Percentiles rank a stretch among this genome's conserved stretches.
phyloP scores from a whole-genome alignment of 2,888 invertebrate species.

The Imbricaverruca yamaguchii region DNA sequence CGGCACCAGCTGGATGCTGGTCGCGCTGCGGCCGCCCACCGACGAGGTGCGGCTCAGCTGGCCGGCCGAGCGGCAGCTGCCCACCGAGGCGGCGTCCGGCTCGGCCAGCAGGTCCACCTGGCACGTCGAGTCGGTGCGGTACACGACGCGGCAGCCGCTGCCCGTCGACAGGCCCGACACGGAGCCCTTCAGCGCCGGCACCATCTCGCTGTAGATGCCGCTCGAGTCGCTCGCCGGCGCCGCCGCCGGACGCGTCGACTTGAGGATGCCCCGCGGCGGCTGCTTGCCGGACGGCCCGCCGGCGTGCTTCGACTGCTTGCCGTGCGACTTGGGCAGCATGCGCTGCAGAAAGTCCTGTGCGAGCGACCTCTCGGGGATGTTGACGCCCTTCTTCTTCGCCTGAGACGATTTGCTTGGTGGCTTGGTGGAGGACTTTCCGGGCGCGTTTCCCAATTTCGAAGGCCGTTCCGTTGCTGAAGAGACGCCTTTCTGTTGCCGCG shows the following conservation, averaged over 20 bases:
- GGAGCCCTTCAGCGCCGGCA: constrained; percentile 1
- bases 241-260: neutral
- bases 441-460: neutral
- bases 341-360: neutral
- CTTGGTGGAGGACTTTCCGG: neutral
- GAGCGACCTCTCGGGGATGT: neutral
- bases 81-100: neutral
- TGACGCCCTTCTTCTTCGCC: neutral
- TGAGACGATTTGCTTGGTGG: neutral
- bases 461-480: neutral
- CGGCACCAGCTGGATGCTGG: constrained; percentile 2
- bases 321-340: neutral
- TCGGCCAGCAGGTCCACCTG: constrained; percentile 2
- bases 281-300: neutral
- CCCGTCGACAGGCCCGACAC: neutral
- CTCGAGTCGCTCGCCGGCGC: neutral
- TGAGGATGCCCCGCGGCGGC: constrained; percentile 1
- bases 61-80: neutral
- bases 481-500: neutral
- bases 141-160: constrained; percentile 11
- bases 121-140: constrained; percentile 13
- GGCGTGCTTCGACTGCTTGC: neutral
- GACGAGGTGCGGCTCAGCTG: constrained; percentile 12
- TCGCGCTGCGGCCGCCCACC: neutral
- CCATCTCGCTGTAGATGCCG: constrained; percentile 12